Evolutionary conservation across 2,888 invertebrate genomes (phyloP).

Genomic region (Drosophila sordidapex): DNA sequence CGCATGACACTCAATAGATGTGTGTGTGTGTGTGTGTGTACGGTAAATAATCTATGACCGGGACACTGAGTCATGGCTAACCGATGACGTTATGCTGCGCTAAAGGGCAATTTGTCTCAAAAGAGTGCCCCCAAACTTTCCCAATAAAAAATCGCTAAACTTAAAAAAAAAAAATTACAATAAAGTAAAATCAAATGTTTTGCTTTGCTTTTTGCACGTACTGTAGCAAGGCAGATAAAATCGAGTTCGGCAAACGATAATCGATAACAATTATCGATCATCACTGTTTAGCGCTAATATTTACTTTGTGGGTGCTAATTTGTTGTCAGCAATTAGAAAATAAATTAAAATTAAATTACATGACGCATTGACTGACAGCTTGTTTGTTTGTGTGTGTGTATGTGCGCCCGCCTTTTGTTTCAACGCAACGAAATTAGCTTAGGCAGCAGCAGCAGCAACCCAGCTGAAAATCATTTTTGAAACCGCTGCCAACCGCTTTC

Average conservation of each 20-base stretch:
- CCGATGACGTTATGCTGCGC: conserved; percentile 76
- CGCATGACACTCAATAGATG: conserved; percentile 14
- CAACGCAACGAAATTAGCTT: conserved; percentile 56
- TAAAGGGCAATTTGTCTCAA: conserved; percentile 71
- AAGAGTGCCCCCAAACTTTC: conserved; percentile 65
- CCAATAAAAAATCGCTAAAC: conserved; percentile 64
- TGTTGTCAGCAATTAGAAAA: conserved; percentile 37
- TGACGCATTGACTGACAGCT: conserved; percentile 17
- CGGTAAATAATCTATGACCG: conserved; percentile 69
- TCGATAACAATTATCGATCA: conserved; percentile 28
- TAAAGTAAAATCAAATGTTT: not conserved
- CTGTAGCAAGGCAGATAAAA: conserved; percentile 26
- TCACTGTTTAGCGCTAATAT: conserved; percentile 22
- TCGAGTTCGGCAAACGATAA: conserved; percentile 30
- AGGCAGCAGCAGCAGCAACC: conserved; percentile 40
- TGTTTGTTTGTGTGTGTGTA: conserved; percentile 14
- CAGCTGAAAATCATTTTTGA: conserved; percentile 55
- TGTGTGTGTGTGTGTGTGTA: conserved; percentile 37
- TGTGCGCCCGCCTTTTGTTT: conserved; percentile 47
- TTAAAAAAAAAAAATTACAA: conserved; percentile 39
- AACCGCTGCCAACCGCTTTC: conserved; percentile 52
- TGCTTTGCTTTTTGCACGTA: not conserved
- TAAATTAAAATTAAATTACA: conserved; percentile 42
- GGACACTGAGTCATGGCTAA: conserved; percentile 69
- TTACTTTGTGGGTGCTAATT: conserved; percentile 17